These are phyloP conservation scores for Chinchilla lanigera DNA, from an alignment of 2,113 vertebrate species.

Conservation along the genomic window DNA sequence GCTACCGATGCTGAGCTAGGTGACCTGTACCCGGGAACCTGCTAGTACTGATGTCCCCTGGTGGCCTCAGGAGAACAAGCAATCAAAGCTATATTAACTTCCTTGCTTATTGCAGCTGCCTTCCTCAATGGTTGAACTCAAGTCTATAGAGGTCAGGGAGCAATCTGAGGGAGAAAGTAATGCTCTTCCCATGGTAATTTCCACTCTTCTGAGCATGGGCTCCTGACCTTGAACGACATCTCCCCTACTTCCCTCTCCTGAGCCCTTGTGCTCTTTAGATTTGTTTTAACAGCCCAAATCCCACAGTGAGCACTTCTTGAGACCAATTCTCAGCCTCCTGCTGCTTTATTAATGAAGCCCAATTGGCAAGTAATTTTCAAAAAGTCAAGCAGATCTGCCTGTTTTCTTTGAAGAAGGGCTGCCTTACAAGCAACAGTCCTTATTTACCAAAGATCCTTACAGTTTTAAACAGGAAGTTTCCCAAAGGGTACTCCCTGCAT, in stretches of 20 bases:
- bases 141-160: neutral
- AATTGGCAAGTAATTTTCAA: neutral
- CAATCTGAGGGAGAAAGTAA: neutral
- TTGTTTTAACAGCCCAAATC: neutral
- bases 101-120: neutral
- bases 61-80: neutral
- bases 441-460: neutral
- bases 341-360: neutral
- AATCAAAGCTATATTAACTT: neutral
- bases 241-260: neutral
- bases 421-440: neutral
- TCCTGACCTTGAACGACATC: neutral
- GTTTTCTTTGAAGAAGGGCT: conserved; percentile 4
- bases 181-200: neutral
- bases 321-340: neutral
- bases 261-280: neutral
- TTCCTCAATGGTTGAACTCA: neutral
- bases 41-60: neutral
- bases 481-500: no score
- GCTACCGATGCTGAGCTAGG: neutral
- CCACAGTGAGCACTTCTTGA: neutral
- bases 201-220: neutral
- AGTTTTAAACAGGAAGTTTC: neutral
- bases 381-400: neutral
- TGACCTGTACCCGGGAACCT: neutral